Conservation (phyloP, 1,140 invertebrate genomes). For the Pomacea maculata region DNA sequence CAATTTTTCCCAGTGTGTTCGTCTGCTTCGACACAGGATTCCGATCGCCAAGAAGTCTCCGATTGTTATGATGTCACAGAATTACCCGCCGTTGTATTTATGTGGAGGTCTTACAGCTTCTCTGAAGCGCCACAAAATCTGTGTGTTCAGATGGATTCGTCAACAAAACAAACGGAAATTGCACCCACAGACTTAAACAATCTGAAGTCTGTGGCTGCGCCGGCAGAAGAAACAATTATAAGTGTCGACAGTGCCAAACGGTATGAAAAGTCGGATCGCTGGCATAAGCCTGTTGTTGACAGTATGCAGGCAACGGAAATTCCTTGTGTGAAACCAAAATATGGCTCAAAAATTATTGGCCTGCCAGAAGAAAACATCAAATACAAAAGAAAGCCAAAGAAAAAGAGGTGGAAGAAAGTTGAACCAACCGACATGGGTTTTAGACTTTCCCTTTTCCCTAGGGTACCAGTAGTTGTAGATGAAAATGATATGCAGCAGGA, state of each 20-base stretch:
- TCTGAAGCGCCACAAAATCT: background rate
- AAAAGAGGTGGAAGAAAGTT: constrained; percentile 51
- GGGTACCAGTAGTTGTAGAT: constrained; percentile 22
- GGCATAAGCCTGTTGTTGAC: background rate
- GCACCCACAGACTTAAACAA: background rate
- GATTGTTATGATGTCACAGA: background rate
- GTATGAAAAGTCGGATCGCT: background rate
- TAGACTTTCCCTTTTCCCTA: constrained; percentile 46
- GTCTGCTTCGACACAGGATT: background rate
- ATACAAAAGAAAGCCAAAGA: constrained; percentile 28
- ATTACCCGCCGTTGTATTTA: background rate
- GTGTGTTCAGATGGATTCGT: background rate
- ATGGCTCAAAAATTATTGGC: constrained; percentile 1
- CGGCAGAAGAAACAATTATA: no score
- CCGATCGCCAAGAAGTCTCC: background rate
- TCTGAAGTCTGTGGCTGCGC: no score
- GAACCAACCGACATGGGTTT: constrained; percentile 39
- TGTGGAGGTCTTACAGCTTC: background rate
- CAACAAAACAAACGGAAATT: background rate
- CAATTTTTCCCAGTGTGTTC: background rate
- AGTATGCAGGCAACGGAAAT: no score
- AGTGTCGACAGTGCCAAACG: background rate
- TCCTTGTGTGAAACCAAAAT: constrained; percentile 1
- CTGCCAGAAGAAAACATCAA: constrained; percentile 7
- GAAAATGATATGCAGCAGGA: constrained; percentile 25